A percentile compares a stretch with the other conserved stretches of the same genome.
phyloP scores from a whole-genome alignment of 1,140 invertebrate species.

The Drosophila suzukii region DNA sequence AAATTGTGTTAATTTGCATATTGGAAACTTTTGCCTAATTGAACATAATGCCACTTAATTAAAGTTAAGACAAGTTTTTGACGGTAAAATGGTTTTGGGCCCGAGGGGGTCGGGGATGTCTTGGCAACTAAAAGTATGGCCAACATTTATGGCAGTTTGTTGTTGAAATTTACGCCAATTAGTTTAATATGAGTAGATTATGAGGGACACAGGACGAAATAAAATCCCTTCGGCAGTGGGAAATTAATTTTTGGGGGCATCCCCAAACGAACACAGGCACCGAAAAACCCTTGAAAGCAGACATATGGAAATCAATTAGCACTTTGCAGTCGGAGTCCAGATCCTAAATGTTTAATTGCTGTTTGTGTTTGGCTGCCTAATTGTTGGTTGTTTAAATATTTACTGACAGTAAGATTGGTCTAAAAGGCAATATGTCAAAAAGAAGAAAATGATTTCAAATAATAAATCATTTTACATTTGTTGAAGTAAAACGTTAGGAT shows the following conservation, averaged over 20 bases:
- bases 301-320: slow-evolving; percentile 49
- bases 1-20: slow-evolving; percentile 82
- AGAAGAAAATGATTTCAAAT: neutral
- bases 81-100: slow-evolving; percentile 26
- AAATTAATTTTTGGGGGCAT: slow-evolving; percentile 40
- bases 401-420: neutral
- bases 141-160: slow-evolving; percentile 69
- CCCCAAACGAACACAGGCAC: slow-evolving; percentile 12
- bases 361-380: slow-evolving; percentile 10
- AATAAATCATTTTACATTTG: neutral
- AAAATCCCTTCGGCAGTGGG: slow-evolving; percentile 33
- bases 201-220: slow-evolving; percentile 28
- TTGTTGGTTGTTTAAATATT: slow-evolving; percentile 21
- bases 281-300: too few relatives aligned
- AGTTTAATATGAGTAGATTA: slow-evolving; percentile 64
- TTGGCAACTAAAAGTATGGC: slow-evolving; percentile 57
- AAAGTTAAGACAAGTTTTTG: slow-evolving; percentile 75
- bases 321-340: slow-evolving; percentile 12
- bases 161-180: slow-evolving; percentile 69
- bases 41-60: slow-evolving; percentile 82
- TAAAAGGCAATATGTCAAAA: neutral
- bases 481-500: neutral
- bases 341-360: slow-evolving; percentile 28
- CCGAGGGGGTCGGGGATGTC: slow-evolving; percentile 10
- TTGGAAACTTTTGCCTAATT: slow-evolving; percentile 80